Evolutionary conservation across 2,888 invertebrate genomes (phyloP), one percentile per base, ranked within the genome.

Genomic region (Aleiodes alternator): DNA sequence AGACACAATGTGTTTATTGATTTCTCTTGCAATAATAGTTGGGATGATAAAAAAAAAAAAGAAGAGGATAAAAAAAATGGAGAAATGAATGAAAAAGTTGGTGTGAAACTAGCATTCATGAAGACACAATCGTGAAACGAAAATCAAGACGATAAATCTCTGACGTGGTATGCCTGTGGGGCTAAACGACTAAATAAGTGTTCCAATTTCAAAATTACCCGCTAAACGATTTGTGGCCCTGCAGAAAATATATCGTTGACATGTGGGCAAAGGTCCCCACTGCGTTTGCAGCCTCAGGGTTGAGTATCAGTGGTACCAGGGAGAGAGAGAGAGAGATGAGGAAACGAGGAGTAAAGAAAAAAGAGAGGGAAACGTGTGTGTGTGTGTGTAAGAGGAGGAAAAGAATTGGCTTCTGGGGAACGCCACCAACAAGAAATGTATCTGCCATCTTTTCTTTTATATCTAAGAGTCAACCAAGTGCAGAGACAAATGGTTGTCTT

Each of bases 151-250:
- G 38, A 75, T 71, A 75, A 72, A 75, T 66, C 73, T 79, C 77
- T 69, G 76, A 76, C 76, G 78, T 69, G 80, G 79, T 80, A 82
- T 83, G 86, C 86, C 86, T 85, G 82, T 82, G 82, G 85, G 87
- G 83, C 86, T 87, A 88, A 88, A 87, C 86, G 87, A 87, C 88
- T 88, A 87, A 89, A 87, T 88, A 88, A 88, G 89, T 87, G 88
- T 87, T 89, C 88, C 88, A 87, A 88, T 88, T 89, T 87, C 87
- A 86, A 86, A 88, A 88, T 88, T 87, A 85, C 86, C 85, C 87
- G 86, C 87, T 87, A 88, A 89, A 87, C 88, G 88, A 87, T 89
- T 88, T 87, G 88, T 87, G 84, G 86, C 86, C 86, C 84, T 84
- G 84, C 85, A 85, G 87, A 87, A 87, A 87, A 89, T 88, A 88